phyloP scores from a whole-genome alignment of 2,797 vertebrate genomes.

The Molossus molossus region DNA sequence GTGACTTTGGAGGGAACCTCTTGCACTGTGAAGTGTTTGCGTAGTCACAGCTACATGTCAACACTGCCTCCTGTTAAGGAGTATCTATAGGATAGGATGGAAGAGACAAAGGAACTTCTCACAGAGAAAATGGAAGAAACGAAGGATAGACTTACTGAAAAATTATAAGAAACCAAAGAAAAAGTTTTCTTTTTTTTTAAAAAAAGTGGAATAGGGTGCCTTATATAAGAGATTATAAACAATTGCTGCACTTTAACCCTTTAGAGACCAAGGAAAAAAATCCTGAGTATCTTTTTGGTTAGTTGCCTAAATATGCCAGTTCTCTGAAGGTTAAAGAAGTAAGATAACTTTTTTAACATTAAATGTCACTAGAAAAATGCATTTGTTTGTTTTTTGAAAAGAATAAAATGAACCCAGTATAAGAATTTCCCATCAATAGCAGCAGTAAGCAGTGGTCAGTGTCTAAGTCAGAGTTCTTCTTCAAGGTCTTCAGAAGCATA shows the following conservation, averaged over 20 bases:
- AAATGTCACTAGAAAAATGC: conserved; percentile 76
- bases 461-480: conserved; percentile 45
- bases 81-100: conserved; percentile 98
- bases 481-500: conserved; percentile 52
- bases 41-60: conserved; percentile 95
- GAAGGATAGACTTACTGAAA: conserved; percentile 92
- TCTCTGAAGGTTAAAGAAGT: conserved; percentile 80
- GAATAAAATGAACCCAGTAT: conserved; percentile 65
- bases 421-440: background rate
- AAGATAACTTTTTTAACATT: conserved; percentile 57
- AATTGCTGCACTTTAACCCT: conserved; percentile 85
- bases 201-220: conserved; percentile 91
- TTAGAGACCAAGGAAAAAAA: conserved; percentile 80
- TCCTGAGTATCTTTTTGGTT: conserved; percentile 71
- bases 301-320: conserved; percentile 65
- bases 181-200: conserved; percentile 92
- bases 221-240: conserved; percentile 67
- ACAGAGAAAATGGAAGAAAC: conserved; percentile 96
- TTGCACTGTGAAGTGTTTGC: conserved; percentile 95
- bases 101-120: conserved; percentile 95
- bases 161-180: conserved; percentile 97
- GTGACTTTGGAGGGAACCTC: conserved; percentile 98
- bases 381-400: conserved; percentile 47
- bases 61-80: conserved; percentile 97
- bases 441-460: conserved; percentile 63